These are phyloP conservation scores for Atractosteus spatula DNA, from an alignment of 2,113 vertebrate genomes.

Conservation along the genomic window DNA sequence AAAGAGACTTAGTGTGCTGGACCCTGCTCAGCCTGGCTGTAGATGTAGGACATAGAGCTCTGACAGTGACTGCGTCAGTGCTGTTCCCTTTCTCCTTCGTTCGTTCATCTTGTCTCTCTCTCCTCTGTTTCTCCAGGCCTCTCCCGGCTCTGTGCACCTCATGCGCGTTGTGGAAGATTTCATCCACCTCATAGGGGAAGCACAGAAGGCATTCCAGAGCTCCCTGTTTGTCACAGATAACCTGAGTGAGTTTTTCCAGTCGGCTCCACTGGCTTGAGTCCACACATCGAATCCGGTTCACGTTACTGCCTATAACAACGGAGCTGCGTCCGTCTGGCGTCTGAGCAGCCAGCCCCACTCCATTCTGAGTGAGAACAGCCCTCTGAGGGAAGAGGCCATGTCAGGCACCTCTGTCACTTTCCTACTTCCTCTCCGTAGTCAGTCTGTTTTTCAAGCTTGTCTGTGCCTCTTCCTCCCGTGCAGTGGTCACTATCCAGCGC, in stretches of 20 bases:
- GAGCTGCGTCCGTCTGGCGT: no score
- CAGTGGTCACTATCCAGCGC: slow-evolving; percentile 95
- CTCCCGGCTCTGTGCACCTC: slow-evolving; percentile 86
- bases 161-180: slow-evolving; percentile 97
- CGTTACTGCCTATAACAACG: no score
- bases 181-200: slow-evolving; percentile 89
- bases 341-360: no score
- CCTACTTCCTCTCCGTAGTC: no score
- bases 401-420: no score
- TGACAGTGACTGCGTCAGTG: no score
- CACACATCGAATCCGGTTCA: no score
- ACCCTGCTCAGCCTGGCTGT: no score
- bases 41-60: no score
- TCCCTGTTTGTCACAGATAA: slow-evolving; percentile 93
- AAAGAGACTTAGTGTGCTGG: no score
- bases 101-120: neutral
- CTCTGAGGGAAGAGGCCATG: no score
- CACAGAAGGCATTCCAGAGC: slow-evolving; percentile 92
- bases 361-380: no score
- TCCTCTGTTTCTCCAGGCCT: slow-evolving; percentile 64
- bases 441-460: neutral
- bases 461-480: slow-evolving; percentile 19
- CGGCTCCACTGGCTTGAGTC: neutral
- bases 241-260: slow-evolving; percentile 70
- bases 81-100: neutral